Conservation (phyloP, 1,140 invertebrate genomes). For the Solenopsis fugax region DNA sequence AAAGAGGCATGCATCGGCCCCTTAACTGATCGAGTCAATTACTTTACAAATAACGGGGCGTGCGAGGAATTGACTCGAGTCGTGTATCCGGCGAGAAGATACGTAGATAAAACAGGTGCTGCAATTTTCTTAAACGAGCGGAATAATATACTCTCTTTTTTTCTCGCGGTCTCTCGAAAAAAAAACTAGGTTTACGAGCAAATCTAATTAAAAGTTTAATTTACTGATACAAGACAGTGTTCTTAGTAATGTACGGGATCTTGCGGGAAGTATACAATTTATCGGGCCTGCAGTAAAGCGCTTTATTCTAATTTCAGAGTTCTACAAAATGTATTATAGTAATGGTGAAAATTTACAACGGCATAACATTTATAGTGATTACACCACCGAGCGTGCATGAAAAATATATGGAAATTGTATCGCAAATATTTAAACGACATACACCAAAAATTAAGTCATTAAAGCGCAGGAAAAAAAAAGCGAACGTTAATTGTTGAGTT, state of each 20-base stretch:
- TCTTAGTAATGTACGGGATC: conserved; percentile 12
- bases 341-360: neutral
- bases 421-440: neutral
- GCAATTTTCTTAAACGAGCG: conserved; percentile 38
- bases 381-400: no score
- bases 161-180: neutral
- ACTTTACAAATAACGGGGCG: conserved; percentile 45
- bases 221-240: conserved; percentile 45
- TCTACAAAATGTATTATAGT: neutral
- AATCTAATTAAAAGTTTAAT: conserved; percentile 63
- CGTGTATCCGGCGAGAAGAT: conserved; percentile 12
- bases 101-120: conserved; percentile 32
- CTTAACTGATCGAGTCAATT: conserved; percentile 35
- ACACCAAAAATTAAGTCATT: neutral
- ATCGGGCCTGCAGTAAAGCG: neutral
- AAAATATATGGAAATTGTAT: neutral
- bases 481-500: neutral
- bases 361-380: neutral
- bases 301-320: conserved; percentile 11
- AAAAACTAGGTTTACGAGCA: conserved; percentile 37
- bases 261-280: conserved; percentile 35
- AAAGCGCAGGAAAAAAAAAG: neutral
- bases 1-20: conserved; percentile 28
- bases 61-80: conserved; percentile 23
- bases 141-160: conserved; percentile 7